A percentile compares a stretch with the other conserved stretches of the same genome.
Conservation (phyloP, 2,888 invertebrate genomes). For the Myopa testacea region DNA sequence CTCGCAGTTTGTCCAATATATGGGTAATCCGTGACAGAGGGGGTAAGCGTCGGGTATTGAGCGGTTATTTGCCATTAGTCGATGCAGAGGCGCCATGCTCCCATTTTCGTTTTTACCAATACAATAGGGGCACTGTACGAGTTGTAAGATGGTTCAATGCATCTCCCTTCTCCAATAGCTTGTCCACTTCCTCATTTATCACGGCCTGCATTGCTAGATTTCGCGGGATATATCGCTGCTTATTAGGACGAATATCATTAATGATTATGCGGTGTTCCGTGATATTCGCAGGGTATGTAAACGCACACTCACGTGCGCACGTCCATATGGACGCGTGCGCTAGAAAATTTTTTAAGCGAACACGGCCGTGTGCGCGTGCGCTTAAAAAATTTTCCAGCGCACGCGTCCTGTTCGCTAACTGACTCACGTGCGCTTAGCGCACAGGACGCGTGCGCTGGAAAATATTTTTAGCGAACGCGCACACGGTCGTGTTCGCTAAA, state of each 20-base stretch:
- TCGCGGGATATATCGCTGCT: neutral
- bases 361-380: too few species aligned
- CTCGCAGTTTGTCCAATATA: neutral
- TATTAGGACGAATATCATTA: neutral
- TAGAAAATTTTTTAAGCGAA: too few species aligned
- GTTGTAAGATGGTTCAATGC: neutral
- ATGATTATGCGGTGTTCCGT: too few species aligned
- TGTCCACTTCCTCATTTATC: neutral
- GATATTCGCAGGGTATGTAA: too few species aligned
- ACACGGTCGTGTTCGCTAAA: too few species aligned
- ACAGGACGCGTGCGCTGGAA: too few species aligned
- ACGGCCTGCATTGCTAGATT: neutral
- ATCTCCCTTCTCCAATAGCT: neutral
- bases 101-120: neutral
- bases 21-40: neutral
- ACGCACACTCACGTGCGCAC: too few species aligned
- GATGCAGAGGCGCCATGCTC: neutral
- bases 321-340: too few species aligned
- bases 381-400: too few species aligned
- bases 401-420: too few species aligned
- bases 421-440: too few species aligned
- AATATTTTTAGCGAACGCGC: too few species aligned
- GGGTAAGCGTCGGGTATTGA: neutral
- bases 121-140: neutral
- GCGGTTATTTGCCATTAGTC: neutral